These are phyloP conservation scores for Anguilla megastoma DNA, from an alignment of 2,797 vertebrate species.

Conservation along the genomic window DNA sequence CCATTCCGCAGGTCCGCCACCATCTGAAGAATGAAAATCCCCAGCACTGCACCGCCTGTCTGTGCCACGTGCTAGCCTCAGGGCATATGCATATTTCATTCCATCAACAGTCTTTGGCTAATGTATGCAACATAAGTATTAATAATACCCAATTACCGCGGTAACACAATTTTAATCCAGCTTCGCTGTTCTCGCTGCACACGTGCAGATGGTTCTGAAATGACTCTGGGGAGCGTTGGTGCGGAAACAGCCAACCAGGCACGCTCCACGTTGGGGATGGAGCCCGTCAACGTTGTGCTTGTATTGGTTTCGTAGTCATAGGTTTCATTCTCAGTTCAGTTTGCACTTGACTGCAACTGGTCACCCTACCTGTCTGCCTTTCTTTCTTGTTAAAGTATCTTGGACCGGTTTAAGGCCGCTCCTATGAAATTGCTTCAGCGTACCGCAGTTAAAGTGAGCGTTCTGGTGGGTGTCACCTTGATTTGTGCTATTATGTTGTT, in stretches of 20 bases:
- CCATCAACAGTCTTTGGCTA: constrained; percentile 50
- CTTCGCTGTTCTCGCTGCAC: constrained; percentile 11
- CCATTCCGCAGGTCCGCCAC: background rate
- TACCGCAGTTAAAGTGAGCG: too few species aligned
- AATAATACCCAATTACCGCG: constrained; percentile 50
- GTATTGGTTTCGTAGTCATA: constrained; percentile 45
- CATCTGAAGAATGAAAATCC: constrained; percentile 37
- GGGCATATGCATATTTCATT: constrained; percentile 63
- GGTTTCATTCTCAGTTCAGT: constrained; percentile 40
- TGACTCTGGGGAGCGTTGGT: background rate
- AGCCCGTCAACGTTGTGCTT: constrained; percentile 24
- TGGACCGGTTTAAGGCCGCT: background rate
- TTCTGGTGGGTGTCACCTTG: background rate
- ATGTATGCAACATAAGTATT: constrained; percentile 53
- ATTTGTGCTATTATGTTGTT: background rate
- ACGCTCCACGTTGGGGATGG: background rate
- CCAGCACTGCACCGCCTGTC: constrained; percentile 37
- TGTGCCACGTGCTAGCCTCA: constrained; percentile 47
- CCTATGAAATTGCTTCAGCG: background rate
- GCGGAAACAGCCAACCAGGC: background rate
- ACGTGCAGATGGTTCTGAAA: constrained; percentile 24
- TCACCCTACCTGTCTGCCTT: background rate
- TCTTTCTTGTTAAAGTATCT: background rate
- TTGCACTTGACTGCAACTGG: background rate
- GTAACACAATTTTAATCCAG: constrained; percentile 40